Conservation (phyloP, 1,140 invertebrate species). For the Solenopsis invicta region DNA sequence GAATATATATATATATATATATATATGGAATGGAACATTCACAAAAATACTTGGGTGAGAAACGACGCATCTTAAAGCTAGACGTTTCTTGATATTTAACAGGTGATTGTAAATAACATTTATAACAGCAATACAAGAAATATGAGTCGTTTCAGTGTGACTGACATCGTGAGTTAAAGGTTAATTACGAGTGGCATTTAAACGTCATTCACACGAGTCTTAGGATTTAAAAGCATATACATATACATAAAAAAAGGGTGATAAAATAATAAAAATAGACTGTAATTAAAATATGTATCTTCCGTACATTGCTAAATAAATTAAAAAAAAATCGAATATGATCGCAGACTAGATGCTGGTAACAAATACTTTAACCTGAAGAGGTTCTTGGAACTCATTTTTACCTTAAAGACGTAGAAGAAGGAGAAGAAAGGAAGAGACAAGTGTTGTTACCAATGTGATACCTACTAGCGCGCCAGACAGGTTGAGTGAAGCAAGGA, state of each 20-base stretch:
- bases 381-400: background rate
- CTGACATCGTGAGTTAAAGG: slow-evolving; percentile 41
- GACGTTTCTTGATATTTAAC: background rate
- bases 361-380: background rate
- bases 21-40: too few species aligned
- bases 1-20: background rate
- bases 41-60: background rate
- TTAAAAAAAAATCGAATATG: background rate
- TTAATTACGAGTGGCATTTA: slow-evolving; percentile 41
- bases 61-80: slow-evolving; percentile 2
- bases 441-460: slow-evolving; percentile 66
- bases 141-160: slow-evolving; percentile 15
- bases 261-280: too few species aligned
- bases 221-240: background rate
- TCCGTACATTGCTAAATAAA: background rate
- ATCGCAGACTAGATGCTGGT: background rate
- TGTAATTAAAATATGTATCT: background rate
- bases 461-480: slow-evolving; percentile 57
- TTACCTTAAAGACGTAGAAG: slow-evolving; percentile 10
- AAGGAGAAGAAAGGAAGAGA: slow-evolving; percentile 27
- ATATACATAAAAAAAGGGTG: background rate
- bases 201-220: slow-evolving; percentile 19
- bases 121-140: slow-evolving; percentile 24
- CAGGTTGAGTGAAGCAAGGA: slow-evolving; percentile 65
- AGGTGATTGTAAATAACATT: slow-evolving; percentile 30